These are phyloP conservation scores for Colletes collaris DNA, from an alignment of 2,888 invertebrate genomes.

Conservation along the genomic window DNA sequence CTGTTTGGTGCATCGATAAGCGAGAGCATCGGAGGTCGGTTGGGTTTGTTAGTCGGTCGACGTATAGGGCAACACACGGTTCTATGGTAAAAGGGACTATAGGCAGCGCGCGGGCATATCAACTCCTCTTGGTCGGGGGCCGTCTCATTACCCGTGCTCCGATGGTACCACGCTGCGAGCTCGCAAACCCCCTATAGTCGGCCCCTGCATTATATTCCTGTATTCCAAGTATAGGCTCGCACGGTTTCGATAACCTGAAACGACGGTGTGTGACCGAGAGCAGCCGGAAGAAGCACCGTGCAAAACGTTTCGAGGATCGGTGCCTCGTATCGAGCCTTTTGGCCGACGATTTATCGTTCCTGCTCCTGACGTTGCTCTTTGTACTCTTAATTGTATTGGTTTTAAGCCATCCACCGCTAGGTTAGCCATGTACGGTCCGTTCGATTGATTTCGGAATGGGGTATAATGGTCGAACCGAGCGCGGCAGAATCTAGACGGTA, in stretches of 20 bases:
- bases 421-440: not conserved
- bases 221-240: conserved; percentile 58
- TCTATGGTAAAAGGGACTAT: conserved; percentile 68
- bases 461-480: not conserved
- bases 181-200: conserved; percentile 74
- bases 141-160: conserved; percentile 82
- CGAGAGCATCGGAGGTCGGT: conserved; percentile 35
- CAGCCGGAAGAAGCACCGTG: conserved; percentile 48
- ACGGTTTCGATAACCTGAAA: conserved; percentile 40
- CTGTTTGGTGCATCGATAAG: conserved; percentile 44
- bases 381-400: conserved; percentile 30
- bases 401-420: conserved; percentile 13
- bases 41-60: conserved; percentile 61
- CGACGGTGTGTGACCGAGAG: conserved; percentile 26
- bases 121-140: conserved; percentile 82
- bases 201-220: conserved; percentile 68
- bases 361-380: conserved; percentile 20
- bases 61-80: conserved; percentile 56
- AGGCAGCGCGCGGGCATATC: conserved; percentile 73
- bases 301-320: conserved; percentile 22
- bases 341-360: conserved; percentile 12
- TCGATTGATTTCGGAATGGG: not conserved
- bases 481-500: not conserved
- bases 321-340: conserved; percentile 21
- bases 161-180: conserved; percentile 81